These are phyloP conservation scores for Elaphurus davidianus DNA, from an alignment of 2,113 vertebrate genomes.

Conservation along the genomic window DNA sequence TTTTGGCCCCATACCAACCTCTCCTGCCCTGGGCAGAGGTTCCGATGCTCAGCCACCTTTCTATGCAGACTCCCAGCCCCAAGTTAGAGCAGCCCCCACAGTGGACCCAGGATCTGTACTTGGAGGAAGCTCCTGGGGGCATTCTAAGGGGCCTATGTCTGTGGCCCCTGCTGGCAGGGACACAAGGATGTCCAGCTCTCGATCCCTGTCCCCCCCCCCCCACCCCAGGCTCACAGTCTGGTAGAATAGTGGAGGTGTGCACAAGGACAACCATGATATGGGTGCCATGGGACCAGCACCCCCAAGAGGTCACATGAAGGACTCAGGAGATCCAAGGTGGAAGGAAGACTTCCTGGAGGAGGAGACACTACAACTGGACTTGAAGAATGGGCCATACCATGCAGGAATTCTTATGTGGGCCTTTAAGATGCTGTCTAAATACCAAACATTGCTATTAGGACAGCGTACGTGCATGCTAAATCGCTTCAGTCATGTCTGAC, in stretches of 20 bases:
- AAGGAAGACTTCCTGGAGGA: background rate
- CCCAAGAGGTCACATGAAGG: background rate
- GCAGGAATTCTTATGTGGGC: background rate
- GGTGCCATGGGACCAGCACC: background rate
- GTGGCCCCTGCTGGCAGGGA: background rate
- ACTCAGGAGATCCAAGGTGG: background rate
- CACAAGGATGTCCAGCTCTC: background rate
- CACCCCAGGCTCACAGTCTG: background rate
- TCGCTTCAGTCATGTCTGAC: background rate
- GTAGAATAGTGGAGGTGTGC: background rate
- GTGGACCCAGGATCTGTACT: background rate
- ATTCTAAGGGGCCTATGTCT: background rate
- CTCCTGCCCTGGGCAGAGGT: background rate
- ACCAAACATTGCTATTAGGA: background rate
- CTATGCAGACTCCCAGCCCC: background rate
- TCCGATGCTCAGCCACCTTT: background rate
- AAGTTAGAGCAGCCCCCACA: background rate
- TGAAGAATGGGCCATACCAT: background rate
- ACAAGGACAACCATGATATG: rapidly evolving
- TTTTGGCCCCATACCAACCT: background rate
- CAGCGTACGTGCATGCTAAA: background rate
- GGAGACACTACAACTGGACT: background rate
- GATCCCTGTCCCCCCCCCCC: background rate
- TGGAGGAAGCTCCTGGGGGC: background rate
- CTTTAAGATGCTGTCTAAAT: background rate